Evolutionary conservation across 2,113 vertebrate genomes (phyloP).

Genomic region (Hyaena hyaena): DNA sequence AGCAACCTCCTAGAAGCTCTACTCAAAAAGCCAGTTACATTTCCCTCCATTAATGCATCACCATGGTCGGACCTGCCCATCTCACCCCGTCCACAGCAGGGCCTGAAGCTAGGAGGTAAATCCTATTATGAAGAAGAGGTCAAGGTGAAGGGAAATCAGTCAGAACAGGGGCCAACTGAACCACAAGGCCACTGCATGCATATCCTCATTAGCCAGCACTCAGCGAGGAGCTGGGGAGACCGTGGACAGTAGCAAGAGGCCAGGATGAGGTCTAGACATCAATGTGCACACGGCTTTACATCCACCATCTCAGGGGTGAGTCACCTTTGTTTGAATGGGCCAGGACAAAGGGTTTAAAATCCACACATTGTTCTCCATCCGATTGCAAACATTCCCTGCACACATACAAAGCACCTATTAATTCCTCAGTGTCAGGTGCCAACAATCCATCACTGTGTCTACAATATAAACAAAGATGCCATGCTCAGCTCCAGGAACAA

Average conservation of each 20-base stretch:
- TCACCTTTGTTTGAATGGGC: neutral
- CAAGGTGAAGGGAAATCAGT: neutral
- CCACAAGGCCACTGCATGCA: neutral
- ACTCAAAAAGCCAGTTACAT: neutral
- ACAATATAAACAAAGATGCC: constrained; percentile 13
- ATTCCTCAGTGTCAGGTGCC: neutral
- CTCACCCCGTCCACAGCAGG: neutral
- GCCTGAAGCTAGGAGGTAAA: neutral
- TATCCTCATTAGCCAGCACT: neutral
- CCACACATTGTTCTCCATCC: neutral
- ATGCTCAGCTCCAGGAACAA: neutral
- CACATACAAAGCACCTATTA: neutral
- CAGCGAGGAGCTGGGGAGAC: neutral
- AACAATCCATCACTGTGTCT: neutral
- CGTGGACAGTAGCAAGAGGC: neutral
- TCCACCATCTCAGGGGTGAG: neutral
- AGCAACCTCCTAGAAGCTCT: neutral
- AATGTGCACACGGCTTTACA: rapidly evolving
- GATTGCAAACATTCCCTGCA: neutral
- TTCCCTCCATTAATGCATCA: neutral
- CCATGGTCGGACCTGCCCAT: neutral
- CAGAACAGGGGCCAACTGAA: neutral
- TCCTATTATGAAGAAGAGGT: neutral
- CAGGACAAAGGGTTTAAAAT: neutral
- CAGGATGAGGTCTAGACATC: neutral